A percentile compares a stretch with the other conserved stretches of the same genome.
Conservation (phyloP, 2,797 vertebrate genomes). For the Australoheros facetus region DNA sequence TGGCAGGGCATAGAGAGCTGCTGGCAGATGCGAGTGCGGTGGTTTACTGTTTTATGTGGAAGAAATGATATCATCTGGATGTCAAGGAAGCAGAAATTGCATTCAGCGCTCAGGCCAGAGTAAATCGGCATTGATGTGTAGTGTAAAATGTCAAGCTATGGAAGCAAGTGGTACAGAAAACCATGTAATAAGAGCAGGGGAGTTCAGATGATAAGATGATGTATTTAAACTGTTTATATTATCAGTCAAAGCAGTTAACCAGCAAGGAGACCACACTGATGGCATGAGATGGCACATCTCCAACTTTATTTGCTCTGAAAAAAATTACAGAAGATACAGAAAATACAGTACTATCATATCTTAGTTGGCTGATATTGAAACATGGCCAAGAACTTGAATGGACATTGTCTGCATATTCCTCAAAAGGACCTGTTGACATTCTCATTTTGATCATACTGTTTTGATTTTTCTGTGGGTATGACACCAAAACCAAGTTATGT, state of each 20-base stretch:
- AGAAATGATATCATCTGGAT: slow-evolving; percentile 53
- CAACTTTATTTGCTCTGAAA: not conserved
- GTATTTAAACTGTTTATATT: slow-evolving; percentile 15
- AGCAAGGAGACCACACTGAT: not conserved
- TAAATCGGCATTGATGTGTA: slow-evolving; percentile 11
- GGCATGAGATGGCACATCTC: not conserved
- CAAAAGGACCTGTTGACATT: not conserved
- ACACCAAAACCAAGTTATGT: slow-evolving; percentile 28
- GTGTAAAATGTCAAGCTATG: slow-evolving; percentile 40
- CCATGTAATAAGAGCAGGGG: not conserved
- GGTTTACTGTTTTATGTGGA: slow-evolving; percentile 42
- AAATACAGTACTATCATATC: not conserved
- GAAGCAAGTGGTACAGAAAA: slow-evolving; percentile 20
- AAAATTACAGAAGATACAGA: not conserved
- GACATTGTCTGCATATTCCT: not conserved
- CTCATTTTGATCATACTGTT: slow-evolving; percentile 1
- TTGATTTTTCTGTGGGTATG: not conserved
- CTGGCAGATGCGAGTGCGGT: slow-evolving; percentile 26
- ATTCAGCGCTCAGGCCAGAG: not conserved
- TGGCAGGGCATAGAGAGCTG: slow-evolving; percentile 14
- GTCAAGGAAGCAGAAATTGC: slow-evolving; percentile 37
- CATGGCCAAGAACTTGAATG: not conserved
- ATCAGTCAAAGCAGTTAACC: not conserved
- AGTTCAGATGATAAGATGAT: not conserved
- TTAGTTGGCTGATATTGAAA: not conserved